A percentile compares a stretch with the other conserved stretches of the same genome.
These are phyloP conservation scores for Musca vetustissima DNA, from an alignment of 1,140 invertebrate genomes.

Conservation along the genomic window DNA sequence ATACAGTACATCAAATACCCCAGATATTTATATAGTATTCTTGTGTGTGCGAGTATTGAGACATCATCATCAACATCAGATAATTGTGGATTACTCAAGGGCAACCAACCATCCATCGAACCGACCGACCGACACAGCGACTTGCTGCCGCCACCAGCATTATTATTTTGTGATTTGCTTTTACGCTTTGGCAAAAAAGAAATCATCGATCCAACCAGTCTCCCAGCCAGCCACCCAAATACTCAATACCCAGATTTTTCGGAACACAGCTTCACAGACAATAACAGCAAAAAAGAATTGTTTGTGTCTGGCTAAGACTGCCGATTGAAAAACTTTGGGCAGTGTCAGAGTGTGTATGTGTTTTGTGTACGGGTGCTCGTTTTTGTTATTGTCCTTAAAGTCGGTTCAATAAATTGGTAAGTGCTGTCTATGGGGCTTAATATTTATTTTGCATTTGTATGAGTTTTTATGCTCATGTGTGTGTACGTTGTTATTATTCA, in stretches of 20 bases:
- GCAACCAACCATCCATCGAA: background rate
- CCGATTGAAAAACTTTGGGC: slow-evolving; percentile 6
- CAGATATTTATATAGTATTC: no score
- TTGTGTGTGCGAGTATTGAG: no score
- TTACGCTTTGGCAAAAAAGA: background rate
- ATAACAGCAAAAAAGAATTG: no score
- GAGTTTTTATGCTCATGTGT: background rate
- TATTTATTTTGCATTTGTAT: background rate
- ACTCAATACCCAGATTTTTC: background rate
- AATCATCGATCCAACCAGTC: background rate
- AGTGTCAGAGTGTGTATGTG: slow-evolving; percentile 7
- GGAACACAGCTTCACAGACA: no score
- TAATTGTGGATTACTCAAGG: slow-evolving; percentile 21
- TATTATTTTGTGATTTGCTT: slow-evolving; percentile 7
- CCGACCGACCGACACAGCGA: no score
- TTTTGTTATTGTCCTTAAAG: no score
- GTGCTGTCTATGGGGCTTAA: no score
- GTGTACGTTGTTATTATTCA: background rate
- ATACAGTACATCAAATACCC: no score
- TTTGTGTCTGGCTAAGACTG: no score
- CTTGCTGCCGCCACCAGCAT: no score
- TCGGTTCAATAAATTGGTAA: no score
- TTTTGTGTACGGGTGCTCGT: background rate
- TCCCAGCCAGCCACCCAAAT: background rate
- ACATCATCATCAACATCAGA: slow-evolving; percentile 1